Percentiles rank a stretch among this genome's conserved stretches.
phyloP scores from a whole-genome alignment of 2,888 invertebrate genomes.

The Azorinus chamasolen region DNA sequence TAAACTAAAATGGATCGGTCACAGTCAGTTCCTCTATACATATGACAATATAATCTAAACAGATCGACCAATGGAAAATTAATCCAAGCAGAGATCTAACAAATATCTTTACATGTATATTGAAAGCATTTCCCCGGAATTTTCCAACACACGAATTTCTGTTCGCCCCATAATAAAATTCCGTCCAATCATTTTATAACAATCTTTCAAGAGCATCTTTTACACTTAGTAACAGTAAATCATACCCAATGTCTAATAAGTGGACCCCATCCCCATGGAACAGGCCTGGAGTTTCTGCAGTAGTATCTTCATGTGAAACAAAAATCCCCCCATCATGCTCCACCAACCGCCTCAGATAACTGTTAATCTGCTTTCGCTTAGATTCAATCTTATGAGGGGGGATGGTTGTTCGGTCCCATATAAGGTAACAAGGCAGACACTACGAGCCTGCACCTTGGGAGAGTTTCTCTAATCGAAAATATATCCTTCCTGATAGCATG shows the following conservation, averaged over 20 bases:
- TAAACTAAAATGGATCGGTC: too few relatives aligned
- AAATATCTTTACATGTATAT: too few relatives aligned
- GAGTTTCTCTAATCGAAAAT: not conserved
- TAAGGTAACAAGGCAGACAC: not conserved
- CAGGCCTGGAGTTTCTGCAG: not conserved
- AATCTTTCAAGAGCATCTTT: not conserved
- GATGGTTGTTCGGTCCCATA: not conserved
- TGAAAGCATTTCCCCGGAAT: too few relatives aligned
- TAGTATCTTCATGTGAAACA: not conserved
- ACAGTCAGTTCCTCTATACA: too few relatives aligned
- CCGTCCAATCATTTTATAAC: not conserved
- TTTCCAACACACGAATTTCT: slow-evolving; percentile 6
- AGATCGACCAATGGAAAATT: too few relatives aligned
- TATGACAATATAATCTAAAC: too few relatives aligned
- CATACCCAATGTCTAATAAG: not conserved
- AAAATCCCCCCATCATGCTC: not conserved
- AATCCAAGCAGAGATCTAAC: too few relatives aligned
- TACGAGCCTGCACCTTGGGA: not conserved
- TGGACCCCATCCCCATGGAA: slow-evolving; percentile 5
- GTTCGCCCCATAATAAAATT: slow-evolving; percentile 19
- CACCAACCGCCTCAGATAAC: not conserved
- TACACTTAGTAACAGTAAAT: slow-evolving; percentile 1
- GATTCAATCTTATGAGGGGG: not conserved
- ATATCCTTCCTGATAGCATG: not conserved
- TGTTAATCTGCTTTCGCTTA: not conserved